Percentiles rank a stretch among this genome's conserved stretches.
phyloP scores from a whole-genome alignment of 37 sponge, comb jelly and placozoan species.

The Petrosia ficiformis region DNA sequence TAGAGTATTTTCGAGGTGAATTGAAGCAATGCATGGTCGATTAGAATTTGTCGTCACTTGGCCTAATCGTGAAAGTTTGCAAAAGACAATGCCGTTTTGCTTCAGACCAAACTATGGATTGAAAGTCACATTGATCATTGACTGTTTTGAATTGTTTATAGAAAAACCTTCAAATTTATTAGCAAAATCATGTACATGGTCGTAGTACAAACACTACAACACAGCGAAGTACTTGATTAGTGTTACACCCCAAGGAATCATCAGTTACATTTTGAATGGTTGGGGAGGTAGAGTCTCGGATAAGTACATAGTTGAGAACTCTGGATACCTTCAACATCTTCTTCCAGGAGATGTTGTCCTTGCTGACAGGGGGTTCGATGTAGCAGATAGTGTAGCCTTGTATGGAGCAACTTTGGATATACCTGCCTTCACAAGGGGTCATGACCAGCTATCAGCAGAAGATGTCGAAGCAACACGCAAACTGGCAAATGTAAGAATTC shows the following conservation, averaged over 20 bases:
- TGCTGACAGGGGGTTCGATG: conserved; percentile 38
- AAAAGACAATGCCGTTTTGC: conserved; percentile 42
- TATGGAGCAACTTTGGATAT: conserved; percentile 21
- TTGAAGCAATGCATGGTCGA: conserved; percentile 17
- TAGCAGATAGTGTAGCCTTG: conserved; percentile 25
- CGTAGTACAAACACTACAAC: conserved; percentile 42
- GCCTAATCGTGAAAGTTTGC: conserved; percentile 22
- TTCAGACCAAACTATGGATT: conserved; percentile 30
- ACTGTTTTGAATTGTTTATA: conserved; percentile 56
- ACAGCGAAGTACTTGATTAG: conserved; percentile 43
- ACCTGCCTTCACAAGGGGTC: conserved; percentile 48
- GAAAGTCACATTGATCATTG: conserved; percentile 41
- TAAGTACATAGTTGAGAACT: conserved; percentile 42
- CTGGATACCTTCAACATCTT: conserved; percentile 39
- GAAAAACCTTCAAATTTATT: conserved; percentile 41
- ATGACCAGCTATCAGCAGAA: conserved; percentile 18
- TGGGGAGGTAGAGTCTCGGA: conserved; percentile 59
- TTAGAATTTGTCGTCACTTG: conserved; percentile 18
- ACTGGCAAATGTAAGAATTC: conserved; percentile 44
- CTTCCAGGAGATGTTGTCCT: conserved; percentile 31
- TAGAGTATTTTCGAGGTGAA: not conserved
- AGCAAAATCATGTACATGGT: conserved; percentile 46
- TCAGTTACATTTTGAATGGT: conserved; percentile 42
- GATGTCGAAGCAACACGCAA: conserved; percentile 51
- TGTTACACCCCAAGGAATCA: conserved; percentile 32